phyloP scores from a whole-genome alignment of 2,888 invertebrate genomes.

The Tetropium fuscum region DNA sequence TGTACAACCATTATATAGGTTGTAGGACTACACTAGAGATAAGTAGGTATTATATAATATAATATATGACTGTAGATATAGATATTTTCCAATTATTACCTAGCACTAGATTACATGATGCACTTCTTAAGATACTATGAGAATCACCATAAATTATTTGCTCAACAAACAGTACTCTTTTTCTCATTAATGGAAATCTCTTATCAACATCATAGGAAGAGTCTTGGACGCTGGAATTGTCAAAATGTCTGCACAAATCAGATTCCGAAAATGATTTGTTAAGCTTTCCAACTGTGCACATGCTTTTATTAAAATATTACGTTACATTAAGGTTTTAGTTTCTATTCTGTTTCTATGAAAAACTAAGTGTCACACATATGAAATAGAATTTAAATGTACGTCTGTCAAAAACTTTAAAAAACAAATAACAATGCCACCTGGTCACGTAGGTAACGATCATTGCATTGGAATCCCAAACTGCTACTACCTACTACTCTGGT shows the following conservation, averaged over 20 bases:
- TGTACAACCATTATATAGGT: no score
- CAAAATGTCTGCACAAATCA: conserved; percentile 30
- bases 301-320: no score
- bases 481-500: no score
- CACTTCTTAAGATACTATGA: neutral
- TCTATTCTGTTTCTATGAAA: no score
- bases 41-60: no score
- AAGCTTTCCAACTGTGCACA: conserved; percentile 5
- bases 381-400: no score
- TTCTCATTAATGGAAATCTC: neutral
- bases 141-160: conserved; percentile 4
- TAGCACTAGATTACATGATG: neutral
- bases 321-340: no score
- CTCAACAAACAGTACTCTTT: conserved; percentile 9
- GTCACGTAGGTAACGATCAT: neutral
- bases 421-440: neutral
- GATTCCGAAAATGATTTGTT: conserved; percentile 39
- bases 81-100: neutral
- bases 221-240: conserved; percentile 6
- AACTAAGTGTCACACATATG: no score
- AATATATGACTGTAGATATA: no score
- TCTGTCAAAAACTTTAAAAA: no score
- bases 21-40: no score
- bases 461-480: no score
- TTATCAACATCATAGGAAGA: neutral